Evolutionary conservation across 2,797 vertebrate genomes (phyloP).

Genomic region (Tragelaphus oryx): DNA sequence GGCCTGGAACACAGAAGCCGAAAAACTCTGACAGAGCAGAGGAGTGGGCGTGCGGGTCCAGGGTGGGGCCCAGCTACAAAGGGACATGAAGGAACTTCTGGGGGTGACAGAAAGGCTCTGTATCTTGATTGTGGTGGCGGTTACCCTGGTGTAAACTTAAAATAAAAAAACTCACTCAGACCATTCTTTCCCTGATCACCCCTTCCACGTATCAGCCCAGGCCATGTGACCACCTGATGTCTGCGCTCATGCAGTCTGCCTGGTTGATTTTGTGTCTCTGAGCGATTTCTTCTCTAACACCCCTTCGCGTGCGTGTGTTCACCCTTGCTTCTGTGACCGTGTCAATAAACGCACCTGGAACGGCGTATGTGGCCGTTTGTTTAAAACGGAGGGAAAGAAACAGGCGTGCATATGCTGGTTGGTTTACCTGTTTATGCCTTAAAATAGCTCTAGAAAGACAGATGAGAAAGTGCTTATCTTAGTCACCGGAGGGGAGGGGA

Average conservation of each 20-base stretch:
- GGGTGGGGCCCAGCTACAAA: neutral
- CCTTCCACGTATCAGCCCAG: neutral
- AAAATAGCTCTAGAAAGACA: conserved; percentile 60
- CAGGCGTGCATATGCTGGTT: neutral
- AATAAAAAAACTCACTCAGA: neutral
- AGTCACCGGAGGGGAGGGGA: conserved; percentile 11
- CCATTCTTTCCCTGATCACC: neutral
- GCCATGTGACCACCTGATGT: neutral
- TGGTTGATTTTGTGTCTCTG: neutral
- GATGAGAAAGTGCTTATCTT: conserved; percentile 39
- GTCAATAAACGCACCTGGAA: neutral
- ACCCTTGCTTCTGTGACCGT: neutral
- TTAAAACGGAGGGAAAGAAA: conserved; percentile 36
- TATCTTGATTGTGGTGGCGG: neutral
- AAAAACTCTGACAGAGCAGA: conserved; percentile 7
- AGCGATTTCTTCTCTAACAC: neutral
- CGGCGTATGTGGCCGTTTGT: neutral
- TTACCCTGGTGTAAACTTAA: neutral
- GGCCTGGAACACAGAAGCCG: neutral
- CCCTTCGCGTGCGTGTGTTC: neutral
- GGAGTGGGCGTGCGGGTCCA: neutral
- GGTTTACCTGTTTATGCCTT: conserved; percentile 49
- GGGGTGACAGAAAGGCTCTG: neutral
- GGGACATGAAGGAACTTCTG: neutral
- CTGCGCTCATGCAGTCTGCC: neutral